Evolutionary conservation across 2,113 vertebrate genomes (phyloP).

Genomic region (Tauraco erythrolophus): DNA sequence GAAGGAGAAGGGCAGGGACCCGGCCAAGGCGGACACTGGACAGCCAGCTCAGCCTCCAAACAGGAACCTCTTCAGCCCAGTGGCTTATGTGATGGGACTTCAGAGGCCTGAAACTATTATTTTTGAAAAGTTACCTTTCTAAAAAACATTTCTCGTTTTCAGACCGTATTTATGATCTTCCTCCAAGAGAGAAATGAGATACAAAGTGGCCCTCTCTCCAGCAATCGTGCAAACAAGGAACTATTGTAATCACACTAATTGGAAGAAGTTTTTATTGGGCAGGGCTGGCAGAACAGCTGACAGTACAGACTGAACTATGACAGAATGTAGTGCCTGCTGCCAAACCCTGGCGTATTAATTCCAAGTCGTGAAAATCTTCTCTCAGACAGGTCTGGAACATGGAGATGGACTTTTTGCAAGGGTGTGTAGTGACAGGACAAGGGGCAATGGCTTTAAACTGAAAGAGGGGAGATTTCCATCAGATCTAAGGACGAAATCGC

Average conservation of each 20-base stretch:
- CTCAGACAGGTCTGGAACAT: neutral
- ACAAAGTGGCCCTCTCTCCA: neutral
- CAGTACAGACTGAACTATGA: neutral
- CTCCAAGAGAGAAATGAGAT: neutral
- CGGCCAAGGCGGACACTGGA: too few species aligned
- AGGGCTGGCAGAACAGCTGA: neutral
- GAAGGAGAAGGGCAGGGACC: too few species aligned
- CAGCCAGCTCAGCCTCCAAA: neutral
- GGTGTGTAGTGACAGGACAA: too few species aligned
- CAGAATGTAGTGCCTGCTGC: neutral
- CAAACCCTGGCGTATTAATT: neutral
- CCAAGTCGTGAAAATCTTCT: neutral
- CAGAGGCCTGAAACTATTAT: too few species aligned
- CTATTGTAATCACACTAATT: neutral
- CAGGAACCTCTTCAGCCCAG: neutral
- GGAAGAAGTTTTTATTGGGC: neutral
- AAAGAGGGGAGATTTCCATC: too few species aligned
- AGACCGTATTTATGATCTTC: neutral
- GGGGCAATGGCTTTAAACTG: too few species aligned
- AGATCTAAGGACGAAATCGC: too few species aligned
- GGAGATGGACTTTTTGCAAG: too few species aligned
- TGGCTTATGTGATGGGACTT: fast-evolving
- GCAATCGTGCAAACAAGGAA: neutral
- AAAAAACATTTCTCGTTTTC: neutral
- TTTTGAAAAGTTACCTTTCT: neutral